Evolutionary conservation across 2,113 vertebrate species (phyloP).

Genomic region (Haplochromis burtoni): DNA sequence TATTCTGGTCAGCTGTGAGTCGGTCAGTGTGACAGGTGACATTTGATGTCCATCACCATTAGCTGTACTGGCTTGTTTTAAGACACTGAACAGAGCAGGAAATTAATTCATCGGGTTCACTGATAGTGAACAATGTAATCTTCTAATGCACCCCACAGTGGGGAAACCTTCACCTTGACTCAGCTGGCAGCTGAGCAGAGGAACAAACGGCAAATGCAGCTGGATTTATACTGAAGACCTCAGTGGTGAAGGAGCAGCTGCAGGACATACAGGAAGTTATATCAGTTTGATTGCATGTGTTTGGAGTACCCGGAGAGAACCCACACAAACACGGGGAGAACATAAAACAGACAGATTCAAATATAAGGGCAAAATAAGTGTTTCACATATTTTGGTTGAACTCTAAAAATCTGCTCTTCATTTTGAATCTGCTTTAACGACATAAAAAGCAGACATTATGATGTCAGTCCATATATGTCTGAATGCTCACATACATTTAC

Average conservation of each 20-base stretch:
- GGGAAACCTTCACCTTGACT: background rate
- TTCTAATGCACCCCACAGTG: background rate
- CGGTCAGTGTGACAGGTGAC: background rate
- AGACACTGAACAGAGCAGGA: background rate
- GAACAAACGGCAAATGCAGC: background rate
- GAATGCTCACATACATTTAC: background rate
- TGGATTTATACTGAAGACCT: background rate
- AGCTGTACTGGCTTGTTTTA: background rate
- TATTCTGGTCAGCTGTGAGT: background rate
- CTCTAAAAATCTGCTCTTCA: background rate
- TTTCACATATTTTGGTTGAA: background rate
- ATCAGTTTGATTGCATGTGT: background rate
- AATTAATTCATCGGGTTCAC: background rate
- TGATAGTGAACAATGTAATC: conserved; percentile 11
- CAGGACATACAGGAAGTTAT: background rate
- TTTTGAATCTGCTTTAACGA: background rate
- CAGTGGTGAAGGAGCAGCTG: background rate
- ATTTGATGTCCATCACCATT: background rate
- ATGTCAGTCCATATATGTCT: background rate
- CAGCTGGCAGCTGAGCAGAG: background rate
- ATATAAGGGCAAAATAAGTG: background rate
- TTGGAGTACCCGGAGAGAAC: background rate
- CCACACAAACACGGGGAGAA: background rate
- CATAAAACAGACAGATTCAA: background rate
- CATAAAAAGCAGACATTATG: background rate